Evolutionary conservation across 2,797 vertebrate species (phyloP), one percentile per base, ranked within the genome.

Genomic region (Anolis apletophallus): DNA sequence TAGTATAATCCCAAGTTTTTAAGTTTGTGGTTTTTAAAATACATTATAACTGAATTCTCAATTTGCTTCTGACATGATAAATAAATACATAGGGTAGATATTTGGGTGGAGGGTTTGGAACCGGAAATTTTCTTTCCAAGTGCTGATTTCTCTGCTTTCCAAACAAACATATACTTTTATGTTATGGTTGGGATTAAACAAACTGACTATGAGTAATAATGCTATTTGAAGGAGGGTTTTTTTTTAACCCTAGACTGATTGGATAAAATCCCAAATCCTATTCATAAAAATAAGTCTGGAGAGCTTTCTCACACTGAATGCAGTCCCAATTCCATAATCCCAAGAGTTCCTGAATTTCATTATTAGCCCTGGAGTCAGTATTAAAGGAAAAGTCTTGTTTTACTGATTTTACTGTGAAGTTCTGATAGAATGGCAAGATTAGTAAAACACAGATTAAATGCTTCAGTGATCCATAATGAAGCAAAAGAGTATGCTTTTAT

Each of bases 361-460:
- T 84, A 4, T 5, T 3, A 80, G 36, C n/a, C 74, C 10, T 3
- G 82, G 2, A 86, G 21, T 67, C 59, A 83, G 1, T 87, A 59
- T 85, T 78, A 90, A 7, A 71, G 1, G 2, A 73, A 36, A 80
- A 52, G 91, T 80, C 85, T 69, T 3, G 1, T 90, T 89, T 23
- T 12, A 86, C 79, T 90, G 85, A 88, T 92, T 91, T 91, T 89
- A 87, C 74, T 68, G 10, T 59, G 77, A 86, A 87, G 10, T 83
- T 87, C 75, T 88, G 34, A 3, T 34, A 32, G 34, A 1, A 10
- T 88, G 54, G 54, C 13, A 91, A 55, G 85, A 76, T 84, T 81
- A 88, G 10, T 80, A 83, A 91, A 90, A 84, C 14, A 64, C 29
- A 81, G 71, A 90, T 84, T 88, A 88, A 90, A 92, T 85, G 19